Evolutionary conservation across 2,113 vertebrate genomes (phyloP).

Genomic region (Myrmecophaga tridactyla): DNA sequence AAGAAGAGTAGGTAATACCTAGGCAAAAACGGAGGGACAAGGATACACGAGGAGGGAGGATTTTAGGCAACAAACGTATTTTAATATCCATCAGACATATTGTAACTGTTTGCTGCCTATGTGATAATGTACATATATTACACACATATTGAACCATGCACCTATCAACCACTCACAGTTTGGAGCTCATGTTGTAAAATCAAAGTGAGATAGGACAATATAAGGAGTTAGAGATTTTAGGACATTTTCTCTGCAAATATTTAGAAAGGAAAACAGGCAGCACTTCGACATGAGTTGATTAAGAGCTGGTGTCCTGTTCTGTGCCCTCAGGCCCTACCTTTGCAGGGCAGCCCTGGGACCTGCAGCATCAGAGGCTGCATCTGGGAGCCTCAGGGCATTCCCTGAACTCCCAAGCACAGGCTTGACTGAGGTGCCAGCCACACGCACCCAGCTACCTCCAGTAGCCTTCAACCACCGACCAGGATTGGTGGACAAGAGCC

Average conservation of each 20-base stretch:
- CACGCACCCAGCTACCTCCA: background rate
- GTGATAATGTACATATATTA: background rate
- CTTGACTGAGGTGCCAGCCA: background rate
- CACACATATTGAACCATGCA: background rate
- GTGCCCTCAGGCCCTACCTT: background rate
- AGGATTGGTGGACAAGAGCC: background rate
- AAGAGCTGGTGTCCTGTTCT: background rate
- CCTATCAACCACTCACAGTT: background rate
- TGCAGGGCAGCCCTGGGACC: rapidly evolving
- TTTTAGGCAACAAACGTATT: background rate
- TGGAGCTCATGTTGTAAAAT: background rate
- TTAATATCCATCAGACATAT: background rate
- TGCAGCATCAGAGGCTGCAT: background rate
- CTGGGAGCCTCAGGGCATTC: background rate
- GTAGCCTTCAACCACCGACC: background rate
- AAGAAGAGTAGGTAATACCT: background rate
- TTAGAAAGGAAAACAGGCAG: background rate
- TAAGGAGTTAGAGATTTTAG: background rate
- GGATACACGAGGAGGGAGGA: background rate
- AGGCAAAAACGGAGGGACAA: background rate
- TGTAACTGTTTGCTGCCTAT: background rate
- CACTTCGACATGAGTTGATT: background rate
- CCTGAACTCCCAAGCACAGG: background rate
- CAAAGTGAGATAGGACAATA: background rate
- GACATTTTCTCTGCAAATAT: background rate